Percentiles rank a stretch among this genome's conserved stretches.
Evolutionary conservation across 2,113 vertebrate genomes (phyloP).

Genomic region (Pimephales promelas): DNA sequence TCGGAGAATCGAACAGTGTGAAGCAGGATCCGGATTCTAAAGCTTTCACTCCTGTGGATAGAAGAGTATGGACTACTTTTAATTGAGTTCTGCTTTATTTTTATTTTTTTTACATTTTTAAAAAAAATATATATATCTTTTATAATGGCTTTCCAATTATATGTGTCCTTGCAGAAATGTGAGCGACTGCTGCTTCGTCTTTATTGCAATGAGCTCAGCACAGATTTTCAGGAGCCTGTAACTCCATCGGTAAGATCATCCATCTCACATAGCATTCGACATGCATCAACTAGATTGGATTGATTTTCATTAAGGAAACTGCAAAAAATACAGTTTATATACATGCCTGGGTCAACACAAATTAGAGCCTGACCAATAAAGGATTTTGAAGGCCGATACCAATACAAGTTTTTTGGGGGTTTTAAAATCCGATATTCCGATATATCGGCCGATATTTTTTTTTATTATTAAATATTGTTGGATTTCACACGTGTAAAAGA

Average conservation of each 20-base stretch:
- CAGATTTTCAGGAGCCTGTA: slow-evolving; percentile 93
- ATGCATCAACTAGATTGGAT: neutral
- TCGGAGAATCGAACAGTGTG: slow-evolving; percentile 64
- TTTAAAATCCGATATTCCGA: too few species aligned
- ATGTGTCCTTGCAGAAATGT: slow-evolving; percentile 80
- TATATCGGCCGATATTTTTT: too few species aligned
- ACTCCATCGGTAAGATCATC: slow-evolving; percentile 83
- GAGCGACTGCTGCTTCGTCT: slow-evolving; percentile 89
- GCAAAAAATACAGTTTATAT: neutral
- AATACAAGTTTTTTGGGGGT: too few species aligned
- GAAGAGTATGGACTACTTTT: slow-evolving; percentile 75
- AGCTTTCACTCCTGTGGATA: slow-evolving; percentile 74
- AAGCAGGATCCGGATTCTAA: slow-evolving; percentile 59
- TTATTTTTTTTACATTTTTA: neutral
- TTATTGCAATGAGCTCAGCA: slow-evolving; percentile 92
- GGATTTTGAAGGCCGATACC: too few species aligned
- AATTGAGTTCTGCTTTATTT: neutral
- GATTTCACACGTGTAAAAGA: too few species aligned
- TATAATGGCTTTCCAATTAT: neutral
- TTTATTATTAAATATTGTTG: too few species aligned
- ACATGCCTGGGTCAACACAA: neutral
- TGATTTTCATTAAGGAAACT: neutral
- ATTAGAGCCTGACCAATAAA: too few species aligned
- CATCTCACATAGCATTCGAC: neutral
- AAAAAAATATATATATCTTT: neutral